Base-by-base conservation (phyloP, 1,140 invertebrate species). In the Drosophila ambigua region DNA sequence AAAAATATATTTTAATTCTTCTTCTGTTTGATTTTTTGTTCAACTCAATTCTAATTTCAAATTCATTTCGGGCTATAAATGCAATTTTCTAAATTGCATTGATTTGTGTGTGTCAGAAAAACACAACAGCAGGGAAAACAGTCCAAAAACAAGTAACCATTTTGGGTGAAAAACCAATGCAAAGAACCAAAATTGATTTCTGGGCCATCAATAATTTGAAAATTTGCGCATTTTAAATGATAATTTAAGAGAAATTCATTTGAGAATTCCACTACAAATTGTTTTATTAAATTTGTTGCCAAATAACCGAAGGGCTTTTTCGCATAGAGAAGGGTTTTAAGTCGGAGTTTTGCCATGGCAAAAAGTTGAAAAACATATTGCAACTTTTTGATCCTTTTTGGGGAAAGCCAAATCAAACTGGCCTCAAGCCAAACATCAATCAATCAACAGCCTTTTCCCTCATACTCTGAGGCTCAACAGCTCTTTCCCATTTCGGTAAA, bases 71-170 rank as follows among this genome's bases (percentile, higher is more conserved):
- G 35, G 31, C 58, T 41, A 54, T 72, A 87, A 85, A 81, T 85
- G 62, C 78, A 78, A 85, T 87, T 87, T 84, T 65, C 78, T 75
- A 85, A 85, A 81, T 85, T 81, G 81, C 82, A 78, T 81, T 81
- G 82, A 87, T 76, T 76, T 59, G 63, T 75, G 51, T 51, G 20
- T 72, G 28, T 44, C 69, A 55, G 53, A 63, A 63, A 63, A 43
- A 63, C 58, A 72, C 44, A 69, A 43, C 41, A 46, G 15, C 5
- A 24, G 26, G 24, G n/a, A 57, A 68, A 69, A 63, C 64, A 43
- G 65, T 23, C 35, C 35, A 39, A 39, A 39, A 39, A 11, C 31
- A 1, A 39, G 11, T 4, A 39, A 39, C 1, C 4, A 39, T 39
- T 39, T 13, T 39, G 4, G 11, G 11, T 13, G 31, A 66, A 60